Evolutionary conservation across 2,113 vertebrate species (phyloP), one percentile per base, ranked within the genome.

Genomic region (Callocephalon fimbriatum): DNA sequence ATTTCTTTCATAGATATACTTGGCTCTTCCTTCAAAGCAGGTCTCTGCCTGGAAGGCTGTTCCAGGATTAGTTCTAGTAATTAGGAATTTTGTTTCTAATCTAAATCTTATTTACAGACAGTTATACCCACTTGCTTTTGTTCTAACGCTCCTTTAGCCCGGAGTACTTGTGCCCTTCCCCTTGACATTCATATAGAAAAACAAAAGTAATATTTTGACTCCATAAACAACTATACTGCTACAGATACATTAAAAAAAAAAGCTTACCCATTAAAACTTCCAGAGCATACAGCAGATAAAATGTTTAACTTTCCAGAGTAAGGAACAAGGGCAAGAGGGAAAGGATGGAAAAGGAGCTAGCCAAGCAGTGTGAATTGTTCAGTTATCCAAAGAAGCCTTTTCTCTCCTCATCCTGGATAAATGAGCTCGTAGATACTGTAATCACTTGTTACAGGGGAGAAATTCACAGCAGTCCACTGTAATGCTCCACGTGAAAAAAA

Each of bases 11-110:
- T 5, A 90, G 70, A 68, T 61, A 67, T 5, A 62, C 27, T 50
- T 89, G 70, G 65, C 91, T 65, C 32, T 91, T 87, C 51, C 80
- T 93, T 94, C 77, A 85, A 96, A 93, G 84, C 35, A 88, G 38
- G 42, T 54, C 38, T 87, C 66, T 78, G 65, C 84, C 86, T 82
- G 44, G 40, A 81, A 93, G 84, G 70, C 25, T 87, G 48, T 76
- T 93, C 66, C 66, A 90, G 45, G 91, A 75, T 82, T 82, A 74
- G 35, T 70, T 51, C 66, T 61, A 10, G 40, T 82, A 82, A 91
- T 86, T 44, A 90, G 13, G 37, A 93, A 73, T 26, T 75, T 85
- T 0, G 12, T 48, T 93, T 82, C 73, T 87, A 59, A 95, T 78
- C 56, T 85, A 77, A 86, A 81, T 78, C 38, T 86, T 61, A 89